phyloP scores from a whole-genome alignment of 2,888 invertebrate genomes.

The Diploptera punctata region DNA sequence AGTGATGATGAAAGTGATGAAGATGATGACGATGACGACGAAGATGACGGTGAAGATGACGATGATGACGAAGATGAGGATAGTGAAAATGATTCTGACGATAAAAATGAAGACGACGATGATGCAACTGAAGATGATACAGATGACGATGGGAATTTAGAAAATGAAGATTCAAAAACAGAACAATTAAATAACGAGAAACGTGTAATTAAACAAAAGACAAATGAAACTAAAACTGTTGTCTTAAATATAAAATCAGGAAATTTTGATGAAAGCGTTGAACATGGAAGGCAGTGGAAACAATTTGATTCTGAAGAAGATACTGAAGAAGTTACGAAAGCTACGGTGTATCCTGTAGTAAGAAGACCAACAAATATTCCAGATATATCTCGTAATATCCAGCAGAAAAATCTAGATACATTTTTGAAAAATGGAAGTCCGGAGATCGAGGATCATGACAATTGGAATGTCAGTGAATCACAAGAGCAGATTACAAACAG shows the following conservation, averaged over 20 bases:
- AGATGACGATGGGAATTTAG: no score
- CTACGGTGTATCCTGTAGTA: no score
- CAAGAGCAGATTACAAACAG: not conserved
- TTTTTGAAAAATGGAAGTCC: not conserved
- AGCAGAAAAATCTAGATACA: not conserved
- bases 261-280: constrained; percentile 7
- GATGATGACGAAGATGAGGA: not conserved
- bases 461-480: not conserved
- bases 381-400: not conserved
- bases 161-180: no score
- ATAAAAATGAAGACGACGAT: not conserved
- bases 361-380: not conserved
- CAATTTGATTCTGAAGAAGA: not conserved
- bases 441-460: not conserved
- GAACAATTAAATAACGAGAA: no score
- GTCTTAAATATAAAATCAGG: no score
- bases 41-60: constrained; percentile 28
- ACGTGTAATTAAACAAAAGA: no score
- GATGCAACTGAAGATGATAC: no score
- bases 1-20: constrained; percentile 1
- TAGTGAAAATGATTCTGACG: not conserved
- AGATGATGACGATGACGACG: constrained; percentile 28
- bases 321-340: not conserved
- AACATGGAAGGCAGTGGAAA: constrained; percentile 6
- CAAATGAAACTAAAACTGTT: no score